Percentiles rank a stretch among this genome's conserved stretches.
phyloP scores from a whole-genome alignment of 2,888 invertebrate genomes.

The Andrena trimmerana region DNA sequence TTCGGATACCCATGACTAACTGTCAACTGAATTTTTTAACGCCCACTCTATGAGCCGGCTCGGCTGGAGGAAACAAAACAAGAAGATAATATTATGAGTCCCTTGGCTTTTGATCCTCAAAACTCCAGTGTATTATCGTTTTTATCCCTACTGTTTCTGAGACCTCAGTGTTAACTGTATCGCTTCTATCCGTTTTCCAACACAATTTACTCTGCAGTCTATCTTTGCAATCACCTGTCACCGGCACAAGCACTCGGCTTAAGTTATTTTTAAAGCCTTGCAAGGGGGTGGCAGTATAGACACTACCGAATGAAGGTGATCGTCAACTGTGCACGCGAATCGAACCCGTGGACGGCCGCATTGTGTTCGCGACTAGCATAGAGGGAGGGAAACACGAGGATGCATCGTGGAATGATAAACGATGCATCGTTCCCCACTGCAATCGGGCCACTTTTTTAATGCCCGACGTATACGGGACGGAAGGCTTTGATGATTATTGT shows the following conservation, averaged over 20 bases:
- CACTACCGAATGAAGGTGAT: neutral
- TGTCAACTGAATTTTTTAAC: conserved; percentile 24
- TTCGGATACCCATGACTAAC: conserved; percentile 22
- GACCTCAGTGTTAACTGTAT: no score
- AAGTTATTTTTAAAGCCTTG: no score
- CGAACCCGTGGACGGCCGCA: conserved; percentile 30
- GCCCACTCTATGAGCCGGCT: neutral
- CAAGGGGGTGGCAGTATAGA: neutral
- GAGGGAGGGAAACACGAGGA: conserved; percentile 13
- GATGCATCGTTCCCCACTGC: conserved; percentile 37
- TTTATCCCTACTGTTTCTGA: no score
- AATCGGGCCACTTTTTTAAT: conserved; percentile 52
- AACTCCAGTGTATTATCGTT: no score
- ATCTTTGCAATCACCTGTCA: no score
- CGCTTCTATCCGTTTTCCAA: no score
- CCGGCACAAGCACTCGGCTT: no score
- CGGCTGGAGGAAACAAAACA: neutral
- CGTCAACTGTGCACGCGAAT: conserved; percentile 19
- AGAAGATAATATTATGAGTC: no score
- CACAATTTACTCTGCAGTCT: no score
- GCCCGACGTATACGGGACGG: conserved; percentile 20
- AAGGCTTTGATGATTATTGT: conserved; percentile 56
- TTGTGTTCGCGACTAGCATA: conserved; percentile 26
- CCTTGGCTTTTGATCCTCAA: no score
- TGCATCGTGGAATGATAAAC: conserved; percentile 37